Conservation (phyloP, 2,888 invertebrate genomes). For the Dysmachus trigonus region DNA sequence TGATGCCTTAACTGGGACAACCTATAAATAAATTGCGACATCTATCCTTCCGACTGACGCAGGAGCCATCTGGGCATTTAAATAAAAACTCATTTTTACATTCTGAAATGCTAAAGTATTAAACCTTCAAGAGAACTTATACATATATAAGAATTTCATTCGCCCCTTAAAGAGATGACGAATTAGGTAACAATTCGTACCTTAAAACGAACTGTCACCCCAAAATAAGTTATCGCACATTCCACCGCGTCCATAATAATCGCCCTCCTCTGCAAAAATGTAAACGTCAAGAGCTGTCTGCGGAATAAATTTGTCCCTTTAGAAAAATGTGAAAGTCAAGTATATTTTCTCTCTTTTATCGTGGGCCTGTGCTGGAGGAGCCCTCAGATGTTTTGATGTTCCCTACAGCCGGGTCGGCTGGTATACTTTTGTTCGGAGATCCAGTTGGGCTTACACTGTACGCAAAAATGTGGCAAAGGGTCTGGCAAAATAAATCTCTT, state of each 20-base stretch:
- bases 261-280: neutral
- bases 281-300: slow-evolving; percentile 10
- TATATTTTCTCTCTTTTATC: neutral
- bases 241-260: neutral
- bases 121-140: neutral
- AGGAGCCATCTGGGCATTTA: no score
- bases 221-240: neutral
- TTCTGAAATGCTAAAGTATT: neutral
- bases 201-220: neutral
- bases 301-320: neutral
- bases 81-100: neutral
- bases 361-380: neutral
- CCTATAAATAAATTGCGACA: neutral
- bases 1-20: no score
- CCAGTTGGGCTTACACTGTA: neutral
- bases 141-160: neutral
- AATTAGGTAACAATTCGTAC: neutral
- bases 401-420: neutral
- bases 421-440: neutral
- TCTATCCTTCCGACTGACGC: no score
- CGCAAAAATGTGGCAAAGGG: neutral
- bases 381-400: neutral
- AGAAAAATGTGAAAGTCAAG: neutral
- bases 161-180: neutral
- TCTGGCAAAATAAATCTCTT: neutral